These are phyloP conservation scores for Eledona agricola DNA, from an alignment of 2,888 invertebrate species.

Conservation along the genomic window DNA sequence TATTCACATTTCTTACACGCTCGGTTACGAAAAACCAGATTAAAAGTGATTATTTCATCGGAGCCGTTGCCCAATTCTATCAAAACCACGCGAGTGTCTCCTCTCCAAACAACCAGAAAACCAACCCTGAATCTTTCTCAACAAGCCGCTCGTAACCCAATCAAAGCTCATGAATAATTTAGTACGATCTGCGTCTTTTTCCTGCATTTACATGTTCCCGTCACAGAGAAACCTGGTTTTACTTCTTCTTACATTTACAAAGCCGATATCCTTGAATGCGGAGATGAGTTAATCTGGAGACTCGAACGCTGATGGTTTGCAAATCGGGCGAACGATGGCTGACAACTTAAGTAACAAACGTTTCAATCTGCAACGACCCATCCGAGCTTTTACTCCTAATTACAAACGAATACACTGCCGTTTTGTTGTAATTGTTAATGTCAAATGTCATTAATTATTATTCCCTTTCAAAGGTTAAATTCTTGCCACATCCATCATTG, in stretches of 20 bases:
- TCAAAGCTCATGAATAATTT: too few relatives aligned
- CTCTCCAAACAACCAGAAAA: too few relatives aligned
- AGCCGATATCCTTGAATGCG: slow-evolving; percentile 38
- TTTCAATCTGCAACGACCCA: background rate
- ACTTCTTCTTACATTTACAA: slow-evolving; percentile 6
- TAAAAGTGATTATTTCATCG: background rate
- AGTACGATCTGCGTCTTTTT: too few relatives aligned
- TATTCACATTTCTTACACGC: slow-evolving; percentile 12
- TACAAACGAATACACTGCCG: background rate
- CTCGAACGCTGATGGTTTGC: background rate
- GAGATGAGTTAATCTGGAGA: slow-evolving; percentile 22
- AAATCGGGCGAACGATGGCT: too few relatives aligned
- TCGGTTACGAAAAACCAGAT: slow-evolving; percentile 9
- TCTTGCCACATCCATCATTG: slow-evolving; percentile 9
- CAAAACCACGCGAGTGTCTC: too few relatives aligned
- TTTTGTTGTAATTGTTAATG: slow-evolving; percentile 12
- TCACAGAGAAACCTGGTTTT: too few relatives aligned
- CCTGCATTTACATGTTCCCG: too few relatives aligned
- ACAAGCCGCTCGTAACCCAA: too few relatives aligned
- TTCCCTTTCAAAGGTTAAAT: slow-evolving; percentile 22
- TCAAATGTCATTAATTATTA: slow-evolving; percentile 18
- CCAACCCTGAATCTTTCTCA: too few relatives aligned
- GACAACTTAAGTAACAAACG: too few relatives aligned
- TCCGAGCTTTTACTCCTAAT: background rate
- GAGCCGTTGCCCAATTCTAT: background rate